Conservation (phyloP, 2,888 invertebrate species). For the Peribatodes rhomboidaria region DNA sequence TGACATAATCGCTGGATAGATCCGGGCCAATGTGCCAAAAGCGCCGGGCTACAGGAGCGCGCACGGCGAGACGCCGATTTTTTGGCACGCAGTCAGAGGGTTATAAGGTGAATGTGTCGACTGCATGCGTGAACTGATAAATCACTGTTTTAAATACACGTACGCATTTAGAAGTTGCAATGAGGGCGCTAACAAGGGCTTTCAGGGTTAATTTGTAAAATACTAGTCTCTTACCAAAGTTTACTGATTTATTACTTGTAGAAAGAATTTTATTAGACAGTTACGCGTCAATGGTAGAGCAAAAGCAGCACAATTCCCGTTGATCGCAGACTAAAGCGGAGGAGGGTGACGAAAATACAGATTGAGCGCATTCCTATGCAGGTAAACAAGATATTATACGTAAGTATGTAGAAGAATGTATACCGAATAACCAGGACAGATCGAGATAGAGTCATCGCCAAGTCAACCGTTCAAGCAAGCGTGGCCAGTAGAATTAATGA, state of each 20-base stretch:
- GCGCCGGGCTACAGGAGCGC: constrained; percentile 50
- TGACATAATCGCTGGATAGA: constrained; percentile 84
- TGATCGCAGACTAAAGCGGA: background rate
- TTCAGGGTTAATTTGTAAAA: constrained; percentile 26
- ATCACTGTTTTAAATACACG: constrained; percentile 56
- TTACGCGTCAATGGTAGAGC: background rate
- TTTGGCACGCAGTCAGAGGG: constrained; percentile 81
- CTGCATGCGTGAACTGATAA: constrained; percentile 57
- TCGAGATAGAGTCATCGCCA: background rate
- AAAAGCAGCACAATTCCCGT: background rate
- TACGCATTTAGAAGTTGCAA: constrained; percentile 50
- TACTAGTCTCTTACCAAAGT: background rate
- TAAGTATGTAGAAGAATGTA: background rate
- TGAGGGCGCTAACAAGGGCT: constrained; percentile 35
- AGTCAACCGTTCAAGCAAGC: background rate
- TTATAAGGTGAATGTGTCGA: constrained; percentile 81
- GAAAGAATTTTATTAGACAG: no score
- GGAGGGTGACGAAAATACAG: background rate
- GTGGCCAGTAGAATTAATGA: background rate
- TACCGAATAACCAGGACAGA: background rate
- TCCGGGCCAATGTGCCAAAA: constrained; percentile 82
- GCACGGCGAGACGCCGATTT: constrained; percentile 66
- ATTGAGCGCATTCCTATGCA: background rate
- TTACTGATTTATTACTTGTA: background rate
- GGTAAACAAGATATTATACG: background rate